Evolutionary conservation across 2,113 vertebrate species (phyloP).

Genomic region (Hyperoodon ampullatus): DNA sequence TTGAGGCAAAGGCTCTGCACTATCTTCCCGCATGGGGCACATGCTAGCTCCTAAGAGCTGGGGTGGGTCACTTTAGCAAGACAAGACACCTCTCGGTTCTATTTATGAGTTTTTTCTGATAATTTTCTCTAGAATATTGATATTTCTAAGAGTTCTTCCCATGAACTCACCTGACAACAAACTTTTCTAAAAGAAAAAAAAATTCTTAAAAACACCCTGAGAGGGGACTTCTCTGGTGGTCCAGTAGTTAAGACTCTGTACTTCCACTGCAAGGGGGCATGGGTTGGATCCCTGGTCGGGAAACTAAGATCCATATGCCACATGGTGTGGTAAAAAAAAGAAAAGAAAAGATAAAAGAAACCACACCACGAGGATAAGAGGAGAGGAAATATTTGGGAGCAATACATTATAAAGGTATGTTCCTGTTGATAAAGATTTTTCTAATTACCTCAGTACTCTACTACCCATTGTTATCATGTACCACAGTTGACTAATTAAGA

Average conservation of each 20-base stretch:
- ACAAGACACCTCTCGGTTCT: background rate
- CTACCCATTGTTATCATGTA: background rate
- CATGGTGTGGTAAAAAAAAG: too few species aligned
- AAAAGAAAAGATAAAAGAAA: too few species aligned
- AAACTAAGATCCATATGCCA: too few species aligned
- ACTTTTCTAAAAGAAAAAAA: background rate
- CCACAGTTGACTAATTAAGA: background rate
- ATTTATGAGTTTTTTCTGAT: background rate
- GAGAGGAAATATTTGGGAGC: background rate
- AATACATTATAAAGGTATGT: background rate
- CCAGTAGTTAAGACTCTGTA: too few species aligned
- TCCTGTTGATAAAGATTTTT: conserved; percentile 2
- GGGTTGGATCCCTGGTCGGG: too few species aligned
- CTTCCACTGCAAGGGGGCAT: too few species aligned
- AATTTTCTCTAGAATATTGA: background rate
- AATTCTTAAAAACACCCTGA: background rate
- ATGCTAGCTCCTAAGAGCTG: background rate
- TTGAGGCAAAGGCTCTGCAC: background rate
- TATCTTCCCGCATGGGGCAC: background rate
- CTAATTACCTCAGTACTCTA: background rate
- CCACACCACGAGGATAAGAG: background rate
- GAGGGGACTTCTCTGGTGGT: too few species aligned
- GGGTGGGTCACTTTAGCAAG: background rate
- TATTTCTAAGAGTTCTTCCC: background rate
- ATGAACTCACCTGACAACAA: background rate